phyloP scores from a whole-genome alignment of 2,797 vertebrate species.

The Sebastiscus albofasciatus region DNA sequence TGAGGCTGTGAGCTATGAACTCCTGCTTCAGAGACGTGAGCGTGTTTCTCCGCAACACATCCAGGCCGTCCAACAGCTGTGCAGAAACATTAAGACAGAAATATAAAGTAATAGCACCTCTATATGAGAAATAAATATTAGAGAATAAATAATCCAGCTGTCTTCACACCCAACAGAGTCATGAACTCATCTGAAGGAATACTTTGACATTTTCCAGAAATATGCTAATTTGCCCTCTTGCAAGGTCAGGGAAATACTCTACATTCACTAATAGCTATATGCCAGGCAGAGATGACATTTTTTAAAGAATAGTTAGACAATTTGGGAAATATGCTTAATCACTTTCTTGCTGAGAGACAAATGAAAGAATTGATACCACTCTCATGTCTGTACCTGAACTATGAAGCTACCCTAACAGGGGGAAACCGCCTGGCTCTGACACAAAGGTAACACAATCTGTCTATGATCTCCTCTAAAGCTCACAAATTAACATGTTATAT shows the following conservation, averaged over 20 bases:
- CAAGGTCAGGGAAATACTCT: neutral
- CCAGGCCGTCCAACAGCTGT: conserved; percentile 81
- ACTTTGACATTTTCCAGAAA: neutral
- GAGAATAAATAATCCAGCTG: neutral
- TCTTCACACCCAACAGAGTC: neutral
- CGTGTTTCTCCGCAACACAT: conserved; percentile 75
- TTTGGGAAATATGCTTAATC: no score
- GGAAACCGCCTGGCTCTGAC: neutral
- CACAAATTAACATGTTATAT: neutral
- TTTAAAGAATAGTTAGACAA: neutral
- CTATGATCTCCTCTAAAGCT: neutral
- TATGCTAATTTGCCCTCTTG: neutral
- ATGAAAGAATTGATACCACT: no score
- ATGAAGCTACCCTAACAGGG: neutral
- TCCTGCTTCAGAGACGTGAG: conserved; percentile 76
- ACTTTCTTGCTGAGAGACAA: no score
- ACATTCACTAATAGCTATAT: neutral
- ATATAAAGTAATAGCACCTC: neutral
- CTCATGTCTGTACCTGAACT: neutral
- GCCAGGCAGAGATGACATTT: neutral
- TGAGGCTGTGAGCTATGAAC: conserved; percentile 77
- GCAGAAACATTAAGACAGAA: conserved; percentile 3
- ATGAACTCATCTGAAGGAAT: neutral
- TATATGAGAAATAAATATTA: neutral
- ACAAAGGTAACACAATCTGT: neutral